Conservation (phyloP, 1,140 invertebrate genomes). For the Helicoverpa armigera region DNA sequence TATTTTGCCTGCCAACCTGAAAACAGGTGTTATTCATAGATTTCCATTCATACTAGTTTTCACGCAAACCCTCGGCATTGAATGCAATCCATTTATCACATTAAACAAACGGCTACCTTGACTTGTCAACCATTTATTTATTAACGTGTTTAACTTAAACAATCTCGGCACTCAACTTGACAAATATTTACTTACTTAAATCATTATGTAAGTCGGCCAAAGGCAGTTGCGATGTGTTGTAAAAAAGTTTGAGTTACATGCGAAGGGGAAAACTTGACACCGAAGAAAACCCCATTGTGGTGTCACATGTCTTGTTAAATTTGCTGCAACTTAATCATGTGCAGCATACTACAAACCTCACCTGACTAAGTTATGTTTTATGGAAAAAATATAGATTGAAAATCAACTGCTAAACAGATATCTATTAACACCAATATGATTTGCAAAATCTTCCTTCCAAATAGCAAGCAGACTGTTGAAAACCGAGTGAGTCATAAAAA, state of each 20-base stretch:
- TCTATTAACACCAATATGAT: neutral
- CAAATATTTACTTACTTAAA: neutral
- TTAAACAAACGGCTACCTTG: slow-evolving; percentile 31
- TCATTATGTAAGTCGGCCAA: neutral
- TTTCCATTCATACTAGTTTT: slow-evolving; percentile 16
- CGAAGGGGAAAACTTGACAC: slow-evolving; percentile 21
- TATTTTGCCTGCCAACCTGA: too few species aligned
- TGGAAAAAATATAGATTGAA: neutral
- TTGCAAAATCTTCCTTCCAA: neutral
- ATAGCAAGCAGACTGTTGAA: neutral
- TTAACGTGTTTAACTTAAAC: slow-evolving; percentile 3
- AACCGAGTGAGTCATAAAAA: neutral
- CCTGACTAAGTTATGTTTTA: neutral
- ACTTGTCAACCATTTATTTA: slow-evolving; percentile 20
- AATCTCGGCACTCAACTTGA: slow-evolving; percentile 10
- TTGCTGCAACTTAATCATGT: too few species aligned
- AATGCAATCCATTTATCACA: slow-evolving; percentile 27
- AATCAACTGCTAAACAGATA: neutral
- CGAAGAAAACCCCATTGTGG: slow-evolving; percentile 7
- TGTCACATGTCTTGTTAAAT: slow-evolving; percentile 23
- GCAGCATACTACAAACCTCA: too few species aligned
- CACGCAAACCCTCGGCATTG: slow-evolving; percentile 4
- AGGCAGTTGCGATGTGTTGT: neutral
- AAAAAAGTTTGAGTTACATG: neutral
- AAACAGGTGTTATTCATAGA: neutral